Conservation (phyloP, 2,888 invertebrate genomes). For the Oegoconia quadripuncta region DNA sequence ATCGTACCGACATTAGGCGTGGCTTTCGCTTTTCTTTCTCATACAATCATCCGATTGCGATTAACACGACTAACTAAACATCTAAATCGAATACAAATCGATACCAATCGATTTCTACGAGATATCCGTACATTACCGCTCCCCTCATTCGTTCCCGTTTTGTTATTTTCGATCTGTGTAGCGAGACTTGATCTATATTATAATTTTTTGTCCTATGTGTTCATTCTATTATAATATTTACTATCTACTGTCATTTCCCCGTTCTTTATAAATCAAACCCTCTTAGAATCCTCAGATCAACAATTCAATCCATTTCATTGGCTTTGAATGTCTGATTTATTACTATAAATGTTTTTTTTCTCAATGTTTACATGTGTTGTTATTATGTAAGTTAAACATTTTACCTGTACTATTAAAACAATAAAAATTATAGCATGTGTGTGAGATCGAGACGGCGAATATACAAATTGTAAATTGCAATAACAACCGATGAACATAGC, state of each 20-base stretch:
- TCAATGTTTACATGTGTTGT: constrained; percentile 30
- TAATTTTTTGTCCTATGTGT: constrained; percentile 63
- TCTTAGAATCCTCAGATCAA: background rate
- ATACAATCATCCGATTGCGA: constrained; percentile 70
- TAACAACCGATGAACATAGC: constrained; percentile 49
- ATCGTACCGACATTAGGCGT: constrained; percentile 77
- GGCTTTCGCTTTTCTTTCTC: constrained; percentile 76
- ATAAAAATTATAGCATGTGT: constrained; percentile 46
- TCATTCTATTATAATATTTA: constrained; percentile 39
- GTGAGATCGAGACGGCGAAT: constrained; percentile 31
- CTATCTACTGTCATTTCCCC: background rate
- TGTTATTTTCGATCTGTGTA: constrained; percentile 72
- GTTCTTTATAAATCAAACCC: too few species aligned
- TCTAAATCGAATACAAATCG: constrained; percentile 54
- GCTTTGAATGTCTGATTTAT: constrained; percentile 71
- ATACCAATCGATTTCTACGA: constrained; percentile 34
- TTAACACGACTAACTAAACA: constrained; percentile 71
- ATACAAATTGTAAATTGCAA: constrained; percentile 34
- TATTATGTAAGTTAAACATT: constrained; percentile 20
- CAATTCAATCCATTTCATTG: constrained; percentile 46
- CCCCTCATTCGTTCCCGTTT: constrained; percentile 43
- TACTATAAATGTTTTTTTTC: constrained; percentile 11
- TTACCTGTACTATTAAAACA: constrained; percentile 20
- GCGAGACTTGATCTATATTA: constrained; percentile 61
- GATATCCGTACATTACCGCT: constrained; percentile 28